Conservation (phyloP, 1,140 invertebrate species). For the Manduca sexta region DNA sequence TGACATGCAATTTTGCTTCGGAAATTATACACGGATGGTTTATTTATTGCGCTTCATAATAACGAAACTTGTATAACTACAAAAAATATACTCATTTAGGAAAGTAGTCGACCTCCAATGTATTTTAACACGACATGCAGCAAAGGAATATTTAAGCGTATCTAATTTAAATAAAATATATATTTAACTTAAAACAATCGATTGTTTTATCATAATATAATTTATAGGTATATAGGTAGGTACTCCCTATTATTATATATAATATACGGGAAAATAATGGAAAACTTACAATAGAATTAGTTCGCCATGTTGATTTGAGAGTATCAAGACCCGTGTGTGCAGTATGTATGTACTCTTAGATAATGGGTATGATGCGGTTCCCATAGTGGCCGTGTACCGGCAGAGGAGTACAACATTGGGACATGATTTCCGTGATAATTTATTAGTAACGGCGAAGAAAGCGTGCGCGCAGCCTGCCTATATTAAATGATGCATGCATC, state of each 20-base stretch:
- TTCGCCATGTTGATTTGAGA: too few species aligned
- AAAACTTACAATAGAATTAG: too few species aligned
- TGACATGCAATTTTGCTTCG: slow-evolving; percentile 59
- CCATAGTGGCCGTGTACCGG: slow-evolving; percentile 26
- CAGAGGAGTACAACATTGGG: slow-evolving; percentile 37
- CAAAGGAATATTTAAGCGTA: not conserved
- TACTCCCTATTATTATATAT: too few species aligned
- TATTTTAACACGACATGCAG: slow-evolving; percentile 25
- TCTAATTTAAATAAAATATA: too few species aligned
- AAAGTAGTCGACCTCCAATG: slow-evolving; percentile 46
- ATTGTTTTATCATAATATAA: too few species aligned
- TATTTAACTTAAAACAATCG: too few species aligned
- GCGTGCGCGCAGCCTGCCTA: slow-evolving; percentile 41
- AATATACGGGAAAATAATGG: too few species aligned
- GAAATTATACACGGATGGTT: slow-evolving; percentile 55
- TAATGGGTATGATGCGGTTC: slow-evolving; percentile 20
- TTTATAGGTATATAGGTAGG: too few species aligned
- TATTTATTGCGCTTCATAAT: slow-evolving; percentile 53
- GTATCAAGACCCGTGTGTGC: too few species aligned
- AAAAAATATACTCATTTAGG: slow-evolving; percentile 23
- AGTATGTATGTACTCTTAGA: too few species aligned
- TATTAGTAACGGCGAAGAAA: slow-evolving; percentile 51
- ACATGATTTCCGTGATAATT: slow-evolving; percentile 67
- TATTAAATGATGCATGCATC: slow-evolving; percentile 44
- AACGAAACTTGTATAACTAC: too few species aligned